Evolutionary conservation across 35 echinoderm and acorn worm species (phyloP), one percentile per base, ranked within the genome.

Genomic region (Lytechinus pictus): DNA sequence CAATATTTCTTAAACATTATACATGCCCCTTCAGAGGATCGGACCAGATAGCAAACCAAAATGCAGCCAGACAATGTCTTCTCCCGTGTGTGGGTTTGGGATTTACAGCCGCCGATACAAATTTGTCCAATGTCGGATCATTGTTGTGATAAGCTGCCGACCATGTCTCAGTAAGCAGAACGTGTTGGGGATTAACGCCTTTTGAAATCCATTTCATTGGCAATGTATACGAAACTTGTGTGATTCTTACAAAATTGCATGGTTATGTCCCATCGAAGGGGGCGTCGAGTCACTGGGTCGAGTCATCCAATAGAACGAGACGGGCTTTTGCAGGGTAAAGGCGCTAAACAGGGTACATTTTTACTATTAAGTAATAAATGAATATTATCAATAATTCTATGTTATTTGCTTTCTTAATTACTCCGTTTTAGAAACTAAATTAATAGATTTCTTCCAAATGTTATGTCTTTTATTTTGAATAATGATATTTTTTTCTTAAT

Each of bases 141-240:
- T 93, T 93, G 52, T 93, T 93, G 10, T 57, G 53, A 54, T 93
- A 93, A 55, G 92, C 52, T 28, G 92, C 27, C 11, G 88, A 53
- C 9, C 92, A 55, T 93, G 92, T 93, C 54, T 93, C 27, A 9
- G 53, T 28, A 13, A 57, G 54, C 53, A 55, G 92, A 19, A 57
- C 92, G 92, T 93, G 92, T 93, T 57, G 92, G 55, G 92, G n/a
- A 93, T 93, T 93, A 93, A 28, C 92, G 92, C 92, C 92, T 93
- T 57, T 54, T 11, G 4, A 90, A 90, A 14, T 33, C 21, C 11
- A 90, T 54, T 90, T 54, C 52, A 16, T 90, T 29, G 11, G 88
- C 88, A 79, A 3, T 79, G 33, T 44, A 8, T 79, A 24, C 19
- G 16, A 79, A 79, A 79, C 1, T 24, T 7, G 19, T 79, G 66